Conservation (phyloP, 2,888 invertebrate genomes). For the Drosophila borealis region DNA sequence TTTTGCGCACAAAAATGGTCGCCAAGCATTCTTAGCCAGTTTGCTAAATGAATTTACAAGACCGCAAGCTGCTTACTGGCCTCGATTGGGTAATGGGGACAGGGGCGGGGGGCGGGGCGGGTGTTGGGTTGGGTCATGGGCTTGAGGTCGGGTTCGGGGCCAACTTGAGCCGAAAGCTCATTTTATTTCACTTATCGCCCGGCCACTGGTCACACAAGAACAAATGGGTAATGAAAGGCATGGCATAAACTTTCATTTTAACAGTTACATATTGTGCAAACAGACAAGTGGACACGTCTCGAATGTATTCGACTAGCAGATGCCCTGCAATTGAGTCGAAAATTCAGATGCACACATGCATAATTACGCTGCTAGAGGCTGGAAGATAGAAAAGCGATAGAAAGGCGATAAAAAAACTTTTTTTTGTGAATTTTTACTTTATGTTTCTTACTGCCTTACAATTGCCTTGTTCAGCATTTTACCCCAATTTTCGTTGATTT, state of each 20-base stretch:
- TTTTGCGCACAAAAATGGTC: slow-evolving; percentile 55
- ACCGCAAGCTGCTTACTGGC: slow-evolving; percentile 64
- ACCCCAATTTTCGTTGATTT: not conserved
- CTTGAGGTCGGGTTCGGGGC: not conserved
- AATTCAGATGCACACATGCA: not conserved
- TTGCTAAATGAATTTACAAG: slow-evolving; percentile 69
- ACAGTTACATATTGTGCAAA: slow-evolving; percentile 40
- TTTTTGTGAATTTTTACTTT: not conserved
- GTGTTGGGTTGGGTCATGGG: not conserved
- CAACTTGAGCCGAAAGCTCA: slow-evolving; percentile 56
- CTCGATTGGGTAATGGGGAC: not conserved
- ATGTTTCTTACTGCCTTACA: not conserved
- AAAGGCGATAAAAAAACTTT: not conserved
- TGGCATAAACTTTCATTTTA: slow-evolving; percentile 73
- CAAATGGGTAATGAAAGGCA: slow-evolving; percentile 68
- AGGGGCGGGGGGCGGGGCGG: not conserved
- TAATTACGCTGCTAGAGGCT: not conserved
- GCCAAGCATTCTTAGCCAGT: slow-evolving; percentile 62
- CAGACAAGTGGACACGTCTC: not conserved
- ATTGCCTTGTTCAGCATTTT: not conserved
- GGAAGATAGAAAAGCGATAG: not conserved
- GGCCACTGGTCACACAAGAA: slow-evolving; percentile 57
- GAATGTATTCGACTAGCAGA: not conserved
- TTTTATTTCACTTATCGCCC: slow-evolving; percentile 78
- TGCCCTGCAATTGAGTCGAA: not conserved